A percentile compares a stretch with the other conserved stretches of the same genome.
Conservation (phyloP, 2,797 vertebrate species). For the Crocidura indochinensis region DNA sequence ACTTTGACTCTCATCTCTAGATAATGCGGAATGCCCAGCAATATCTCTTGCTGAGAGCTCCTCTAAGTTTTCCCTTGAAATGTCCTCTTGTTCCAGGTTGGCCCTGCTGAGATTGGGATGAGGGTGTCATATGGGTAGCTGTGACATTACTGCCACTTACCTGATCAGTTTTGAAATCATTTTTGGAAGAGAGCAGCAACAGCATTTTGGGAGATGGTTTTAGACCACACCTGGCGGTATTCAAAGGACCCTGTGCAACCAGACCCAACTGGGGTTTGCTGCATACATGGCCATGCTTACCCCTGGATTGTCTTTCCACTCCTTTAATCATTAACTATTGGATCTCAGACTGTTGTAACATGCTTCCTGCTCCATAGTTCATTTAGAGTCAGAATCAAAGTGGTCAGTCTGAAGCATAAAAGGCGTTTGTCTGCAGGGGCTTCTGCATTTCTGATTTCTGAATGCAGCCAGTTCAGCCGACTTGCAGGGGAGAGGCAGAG, state of each 20-base stretch:
- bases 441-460: neutral
- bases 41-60: neutral
- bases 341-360: neutral
- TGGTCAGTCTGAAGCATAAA: neutral
- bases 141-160: too few species aligned
- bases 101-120: too few species aligned
- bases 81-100: neutral
- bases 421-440: fast-evolving
- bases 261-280: too few species aligned
- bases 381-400: neutral
- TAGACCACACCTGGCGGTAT: too few species aligned
- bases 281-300: too few species aligned
- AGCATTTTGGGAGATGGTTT: too few species aligned
- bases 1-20: neutral
- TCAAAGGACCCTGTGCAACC: too few species aligned
- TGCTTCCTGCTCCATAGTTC: neutral
- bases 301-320: too few species aligned
- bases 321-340: neutral
- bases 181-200: too few species aligned
- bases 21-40: neutral
- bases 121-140: too few species aligned
- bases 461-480: neutral
- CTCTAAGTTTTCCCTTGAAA: neutral
- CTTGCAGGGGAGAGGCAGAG: neutral
- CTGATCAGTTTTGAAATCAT: too few species aligned